Percentiles rank a stretch among this genome's conserved stretches.
Conservation (phyloP, 2,888 invertebrate species). For the Andrena bicolor region DNA sequence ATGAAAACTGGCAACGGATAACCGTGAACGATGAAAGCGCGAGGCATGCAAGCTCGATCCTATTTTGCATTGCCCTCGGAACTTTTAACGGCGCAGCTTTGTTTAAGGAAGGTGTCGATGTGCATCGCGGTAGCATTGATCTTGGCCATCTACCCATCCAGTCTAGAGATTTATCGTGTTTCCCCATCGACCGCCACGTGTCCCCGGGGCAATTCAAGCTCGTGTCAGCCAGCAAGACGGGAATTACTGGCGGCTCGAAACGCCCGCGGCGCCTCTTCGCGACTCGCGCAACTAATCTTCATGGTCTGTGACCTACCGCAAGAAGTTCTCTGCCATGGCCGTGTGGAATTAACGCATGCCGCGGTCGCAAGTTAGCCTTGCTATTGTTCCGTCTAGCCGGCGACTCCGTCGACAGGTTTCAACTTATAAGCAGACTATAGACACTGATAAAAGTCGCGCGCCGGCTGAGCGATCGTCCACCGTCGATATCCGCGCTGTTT, state of each 20-base stretch:
- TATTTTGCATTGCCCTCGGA: too few species aligned
- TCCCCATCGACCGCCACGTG: conserved; percentile 28
- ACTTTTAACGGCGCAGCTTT: too few species aligned
- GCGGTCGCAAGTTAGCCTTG: conserved; percentile 67
- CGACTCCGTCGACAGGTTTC: conserved; percentile 61
- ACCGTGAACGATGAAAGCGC: too few species aligned
- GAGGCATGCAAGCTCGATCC: too few species aligned
- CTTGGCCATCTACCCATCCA: conserved; percentile 19
- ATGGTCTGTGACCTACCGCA: conserved; percentile 72
- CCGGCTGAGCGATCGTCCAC: conserved; percentile 49
- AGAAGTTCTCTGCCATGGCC: conserved; percentile 79
- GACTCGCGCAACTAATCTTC: conserved; percentile 65
- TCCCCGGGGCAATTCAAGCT: conserved; percentile 42
- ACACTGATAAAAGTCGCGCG: conserved; percentile 58
- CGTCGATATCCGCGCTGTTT: neutral
- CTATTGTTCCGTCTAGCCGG: conserved; percentile 71
- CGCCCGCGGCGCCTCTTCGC: conserved; percentile 52
- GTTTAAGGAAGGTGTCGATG: too few species aligned
- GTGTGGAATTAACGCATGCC: conserved; percentile 62
- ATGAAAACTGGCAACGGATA: neutral
- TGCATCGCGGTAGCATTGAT: conserved; percentile 34
- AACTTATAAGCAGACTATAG: conserved; percentile 38
- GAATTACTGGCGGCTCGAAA: conserved; percentile 54
- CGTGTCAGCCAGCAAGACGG: conserved; percentile 36
- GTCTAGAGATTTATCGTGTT: conserved; percentile 19